Evolutionary conservation across 2,113 vertebrate species (phyloP).

Genomic region (Colistium nudipinnis): DNA sequence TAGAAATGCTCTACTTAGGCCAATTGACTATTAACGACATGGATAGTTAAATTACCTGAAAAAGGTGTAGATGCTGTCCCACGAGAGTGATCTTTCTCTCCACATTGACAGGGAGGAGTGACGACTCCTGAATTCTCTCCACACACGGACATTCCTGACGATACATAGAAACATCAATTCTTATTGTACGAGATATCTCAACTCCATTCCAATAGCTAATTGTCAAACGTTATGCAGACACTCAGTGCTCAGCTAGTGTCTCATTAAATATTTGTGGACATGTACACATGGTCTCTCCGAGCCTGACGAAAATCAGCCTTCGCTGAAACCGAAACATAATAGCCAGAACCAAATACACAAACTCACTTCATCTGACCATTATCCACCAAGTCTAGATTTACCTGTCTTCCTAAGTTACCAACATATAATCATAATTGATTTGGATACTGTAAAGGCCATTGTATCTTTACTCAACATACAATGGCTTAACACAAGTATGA

Average conservation of each 20-base stretch:
- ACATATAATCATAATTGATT: neutral
- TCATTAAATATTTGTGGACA: neutral
- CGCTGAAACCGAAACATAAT: neutral
- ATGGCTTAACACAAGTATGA: neutral
- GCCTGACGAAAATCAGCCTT: neutral
- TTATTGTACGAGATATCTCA: neutral
- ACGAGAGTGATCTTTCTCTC: slow-evolving; percentile 87
- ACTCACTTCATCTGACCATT: too few species aligned
- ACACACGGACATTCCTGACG: slow-evolving; percentile 90
- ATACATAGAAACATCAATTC: slow-evolving; percentile 20
- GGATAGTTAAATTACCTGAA: slow-evolving; percentile 82
- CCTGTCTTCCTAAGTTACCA: too few species aligned
- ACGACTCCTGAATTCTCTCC: slow-evolving; percentile 85
- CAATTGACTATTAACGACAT: neutral
- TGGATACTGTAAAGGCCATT: neutral
- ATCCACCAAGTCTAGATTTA: too few species aligned
- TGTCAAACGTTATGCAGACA: neutral
- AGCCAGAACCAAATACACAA: too few species aligned
- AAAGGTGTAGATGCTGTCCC: slow-evolving; percentile 89
- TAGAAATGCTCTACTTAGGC: neutral
- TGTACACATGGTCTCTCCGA: neutral
- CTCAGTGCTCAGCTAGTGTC: neutral
- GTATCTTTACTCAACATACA: too few species aligned
- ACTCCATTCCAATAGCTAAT: neutral
- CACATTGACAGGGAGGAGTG: slow-evolving; percentile 88